Conservation (phyloP, 2,888 invertebrate genomes). For the Leucophenga maculata region DNA sequence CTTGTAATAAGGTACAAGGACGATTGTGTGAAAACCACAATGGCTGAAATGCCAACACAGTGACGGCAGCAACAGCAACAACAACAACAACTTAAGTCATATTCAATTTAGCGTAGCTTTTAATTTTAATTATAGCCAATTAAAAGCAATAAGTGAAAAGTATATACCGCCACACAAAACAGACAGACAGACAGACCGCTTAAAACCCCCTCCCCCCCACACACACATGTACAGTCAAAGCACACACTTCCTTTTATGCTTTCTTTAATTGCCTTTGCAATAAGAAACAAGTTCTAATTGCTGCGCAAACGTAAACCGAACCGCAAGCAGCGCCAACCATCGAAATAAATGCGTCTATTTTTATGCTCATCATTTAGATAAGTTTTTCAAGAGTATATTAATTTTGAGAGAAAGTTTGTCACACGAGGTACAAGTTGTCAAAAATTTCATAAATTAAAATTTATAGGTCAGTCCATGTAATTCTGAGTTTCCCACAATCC, state of each 20-base stretch:
- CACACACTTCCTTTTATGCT: not conserved
- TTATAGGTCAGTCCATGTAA: too few species aligned
- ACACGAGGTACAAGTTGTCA: too few species aligned
- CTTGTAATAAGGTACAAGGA: not conserved
- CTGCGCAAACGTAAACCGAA: slow-evolving; percentile 1
- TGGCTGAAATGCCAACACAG: slow-evolving; percentile 17
- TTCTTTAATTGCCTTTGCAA: not conserved
- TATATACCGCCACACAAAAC: slow-evolving; percentile 38
- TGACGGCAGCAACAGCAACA: not conserved
- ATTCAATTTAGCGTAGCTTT: slow-evolving; percentile 62
- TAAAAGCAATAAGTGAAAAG: slow-evolving; percentile 50
- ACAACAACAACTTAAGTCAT: slow-evolving; percentile 38
- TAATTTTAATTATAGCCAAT: slow-evolving; percentile 65
- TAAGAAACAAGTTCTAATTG: slow-evolving; percentile 9
- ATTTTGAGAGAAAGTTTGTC: too few species aligned
- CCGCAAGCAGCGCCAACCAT: not conserved
- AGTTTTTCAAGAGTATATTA: too few species aligned
- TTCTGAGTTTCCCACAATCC: too few species aligned
- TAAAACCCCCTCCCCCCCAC: not conserved
- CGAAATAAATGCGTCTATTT: too few species aligned
- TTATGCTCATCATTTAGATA: too few species aligned
- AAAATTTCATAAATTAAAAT: too few species aligned
- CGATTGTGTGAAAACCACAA: not conserved
- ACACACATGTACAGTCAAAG: not conserved
- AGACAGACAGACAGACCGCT: slow-evolving; percentile 45